Evolutionary conservation across 2,888 invertebrate genomes (phyloP).

Genomic region (Anticlea derivata): DNA sequence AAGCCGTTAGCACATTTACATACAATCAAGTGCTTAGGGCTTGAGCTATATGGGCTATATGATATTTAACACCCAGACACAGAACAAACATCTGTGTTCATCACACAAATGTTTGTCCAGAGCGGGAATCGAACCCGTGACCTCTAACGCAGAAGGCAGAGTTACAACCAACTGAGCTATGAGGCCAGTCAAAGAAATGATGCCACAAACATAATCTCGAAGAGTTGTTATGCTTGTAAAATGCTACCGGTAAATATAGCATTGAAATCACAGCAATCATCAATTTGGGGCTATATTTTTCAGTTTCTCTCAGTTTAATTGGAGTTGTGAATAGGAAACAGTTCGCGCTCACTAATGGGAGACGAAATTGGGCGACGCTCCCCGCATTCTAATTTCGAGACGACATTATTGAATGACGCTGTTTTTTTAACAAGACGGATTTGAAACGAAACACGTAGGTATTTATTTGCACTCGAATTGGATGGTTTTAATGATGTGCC

Average conservation of each 20-base stretch:
- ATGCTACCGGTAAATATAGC: background rate
- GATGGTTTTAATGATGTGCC: slow-evolving; percentile 28
- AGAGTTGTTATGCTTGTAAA: slow-evolving; percentile 35
- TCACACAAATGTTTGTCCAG: no score
- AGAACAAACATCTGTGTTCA: no score
- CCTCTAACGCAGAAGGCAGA: no score
- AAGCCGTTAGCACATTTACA: no score
- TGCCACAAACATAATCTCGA: no score
- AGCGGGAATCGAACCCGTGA: no score
- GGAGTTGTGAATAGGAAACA: slow-evolving; percentile 56
- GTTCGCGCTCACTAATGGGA: slow-evolving; percentile 46
- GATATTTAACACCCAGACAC: no score
- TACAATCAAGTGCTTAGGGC: no score
- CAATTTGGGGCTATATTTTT: slow-evolving; percentile 42
- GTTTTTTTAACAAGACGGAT: slow-evolving; percentile 31
- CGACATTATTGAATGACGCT: slow-evolving; percentile 44
- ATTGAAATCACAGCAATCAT: slow-evolving; percentile 31
- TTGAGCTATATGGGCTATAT: no score
- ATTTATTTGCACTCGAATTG: slow-evolving; percentile 25
- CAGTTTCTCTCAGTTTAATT: slow-evolving; percentile 51
- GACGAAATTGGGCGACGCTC: slow-evolving; percentile 51
- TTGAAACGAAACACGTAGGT: slow-evolving; percentile 12
- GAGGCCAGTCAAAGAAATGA: no score
- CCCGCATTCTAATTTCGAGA: slow-evolving; percentile 61
- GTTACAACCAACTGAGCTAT: no score